A percentile compares a stretch with the other conserved stretches of the same genome.
phyloP scores from a whole-genome alignment of 2,113 vertebrate species.

The Lanius collurio region DNA sequence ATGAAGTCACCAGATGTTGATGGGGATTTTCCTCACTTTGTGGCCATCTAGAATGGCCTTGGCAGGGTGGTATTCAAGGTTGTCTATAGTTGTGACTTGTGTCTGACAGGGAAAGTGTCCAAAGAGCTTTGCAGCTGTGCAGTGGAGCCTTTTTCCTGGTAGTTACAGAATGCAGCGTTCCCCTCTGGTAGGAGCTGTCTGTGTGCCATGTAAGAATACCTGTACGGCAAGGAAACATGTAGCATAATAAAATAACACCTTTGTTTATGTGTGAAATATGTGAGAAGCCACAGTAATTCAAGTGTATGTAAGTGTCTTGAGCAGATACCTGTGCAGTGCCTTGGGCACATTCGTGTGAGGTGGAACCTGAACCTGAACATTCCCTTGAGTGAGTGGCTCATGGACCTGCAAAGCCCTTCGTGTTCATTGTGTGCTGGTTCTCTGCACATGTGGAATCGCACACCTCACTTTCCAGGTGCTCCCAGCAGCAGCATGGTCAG shows the following conservation, averaged over 20 bases:
- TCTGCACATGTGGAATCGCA: accelerated
- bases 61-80: neutral
- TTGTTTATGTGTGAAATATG: neutral
- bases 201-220: neutral
- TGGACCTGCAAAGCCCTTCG: neutral
- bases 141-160: accelerated
- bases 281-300: neutral
- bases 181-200: neutral
- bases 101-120: neutral
- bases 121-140: neutral
- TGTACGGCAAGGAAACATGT: neutral
- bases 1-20: neutral
- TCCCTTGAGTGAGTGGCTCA: neutral
- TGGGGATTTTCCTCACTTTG: neutral
- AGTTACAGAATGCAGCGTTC: neutral
- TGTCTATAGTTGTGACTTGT: neutral
- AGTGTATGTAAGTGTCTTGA: neutral
- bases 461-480: accelerated
- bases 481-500: accelerated
- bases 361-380: neutral
- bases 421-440: neutral
- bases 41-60: neutral
- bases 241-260: neutral
- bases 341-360: accelerated
- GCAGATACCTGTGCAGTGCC: accelerated